Percentiles rank a stretch among this genome's conserved stretches.
Evolutionary conservation across 2,888 invertebrate species (phyloP).

Genomic region (Lasioglossum malachurum): DNA sequence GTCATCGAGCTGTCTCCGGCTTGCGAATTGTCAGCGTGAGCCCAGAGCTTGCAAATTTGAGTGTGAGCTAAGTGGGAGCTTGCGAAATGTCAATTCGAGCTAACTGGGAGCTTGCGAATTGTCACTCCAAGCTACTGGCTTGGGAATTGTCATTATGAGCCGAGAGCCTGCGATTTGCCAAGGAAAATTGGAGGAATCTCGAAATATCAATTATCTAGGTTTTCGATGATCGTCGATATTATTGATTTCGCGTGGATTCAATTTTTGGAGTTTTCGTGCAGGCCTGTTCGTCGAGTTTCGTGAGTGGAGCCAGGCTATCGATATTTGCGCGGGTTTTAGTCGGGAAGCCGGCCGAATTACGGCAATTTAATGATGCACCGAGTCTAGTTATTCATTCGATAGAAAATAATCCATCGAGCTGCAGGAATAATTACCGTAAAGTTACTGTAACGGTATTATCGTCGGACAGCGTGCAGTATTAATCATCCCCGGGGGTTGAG

Average conservation of each 20-base stretch:
- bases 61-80: not conserved
- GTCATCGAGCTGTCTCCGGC: slow-evolving; percentile 61
- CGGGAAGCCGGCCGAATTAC: slow-evolving; percentile 42
- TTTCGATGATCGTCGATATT: not conserved
- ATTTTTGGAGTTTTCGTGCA: not conserved
- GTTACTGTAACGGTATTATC: slow-evolving; percentile 67
- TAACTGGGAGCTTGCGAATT: no score
- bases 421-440: slow-evolving; percentile 67
- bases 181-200: not conserved
- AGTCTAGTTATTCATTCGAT: slow-evolving; percentile 60
- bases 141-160: not conserved
- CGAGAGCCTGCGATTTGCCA: not conserved
- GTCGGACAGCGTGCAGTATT: slow-evolving; percentile 61
- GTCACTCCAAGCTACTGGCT: not conserved
- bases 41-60: not conserved
- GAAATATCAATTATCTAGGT: not conserved
- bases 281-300: not conserved
- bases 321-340: slow-evolving; percentile 26
- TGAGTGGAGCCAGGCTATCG: not conserved
- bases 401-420: slow-evolving; percentile 67
- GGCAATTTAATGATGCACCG: slow-evolving; percentile 60
- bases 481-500: slow-evolving; percentile 50
- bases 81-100: not conserved
- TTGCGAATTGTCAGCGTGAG: slow-evolving; percentile 54
- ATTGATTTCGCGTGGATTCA: not conserved